Evolutionary conservation across 2,797 vertebrate species (phyloP).

Genomic region (Crotalus adamanteus): DNA sequence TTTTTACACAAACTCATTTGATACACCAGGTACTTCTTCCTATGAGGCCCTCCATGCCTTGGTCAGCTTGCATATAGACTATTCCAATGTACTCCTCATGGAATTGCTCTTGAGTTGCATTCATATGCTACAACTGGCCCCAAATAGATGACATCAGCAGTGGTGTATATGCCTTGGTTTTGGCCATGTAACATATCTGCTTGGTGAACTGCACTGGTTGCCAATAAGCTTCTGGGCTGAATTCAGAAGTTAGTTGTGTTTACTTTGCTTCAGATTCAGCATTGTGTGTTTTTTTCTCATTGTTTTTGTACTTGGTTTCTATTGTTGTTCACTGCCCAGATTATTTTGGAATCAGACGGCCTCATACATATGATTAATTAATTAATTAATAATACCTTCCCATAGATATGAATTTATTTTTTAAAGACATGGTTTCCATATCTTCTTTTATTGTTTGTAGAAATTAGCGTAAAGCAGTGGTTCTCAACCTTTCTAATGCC

Average conservation of each 20-base stretch:
- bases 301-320: not conserved
- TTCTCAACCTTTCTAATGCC: too few relatives aligned
- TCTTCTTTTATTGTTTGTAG: not conserved
- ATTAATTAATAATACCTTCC: not conserved
- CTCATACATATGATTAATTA: not conserved
- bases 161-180: not conserved
- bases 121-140: not conserved
- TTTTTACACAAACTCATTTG: not conserved
- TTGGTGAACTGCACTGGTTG: not conserved
- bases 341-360: not conserved
- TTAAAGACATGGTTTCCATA: slow-evolving; percentile 35
- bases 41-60: not conserved
- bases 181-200: not conserved
- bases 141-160: not conserved
- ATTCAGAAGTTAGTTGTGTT: not conserved
- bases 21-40: not conserved
- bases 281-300: not conserved
- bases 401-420: slow-evolving; percentile 49
- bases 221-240: not conserved
- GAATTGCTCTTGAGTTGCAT: not conserved
- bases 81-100: too few relatives aligned
- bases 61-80: not conserved
- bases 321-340: not conserved
- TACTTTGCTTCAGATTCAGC: not conserved
- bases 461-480: slow-evolving; percentile 45